These are phyloP conservation scores for Caenorhabditis sp. DNA, from an alignment of 2,888 invertebrate species.

Conservation along the genomic window DNA sequence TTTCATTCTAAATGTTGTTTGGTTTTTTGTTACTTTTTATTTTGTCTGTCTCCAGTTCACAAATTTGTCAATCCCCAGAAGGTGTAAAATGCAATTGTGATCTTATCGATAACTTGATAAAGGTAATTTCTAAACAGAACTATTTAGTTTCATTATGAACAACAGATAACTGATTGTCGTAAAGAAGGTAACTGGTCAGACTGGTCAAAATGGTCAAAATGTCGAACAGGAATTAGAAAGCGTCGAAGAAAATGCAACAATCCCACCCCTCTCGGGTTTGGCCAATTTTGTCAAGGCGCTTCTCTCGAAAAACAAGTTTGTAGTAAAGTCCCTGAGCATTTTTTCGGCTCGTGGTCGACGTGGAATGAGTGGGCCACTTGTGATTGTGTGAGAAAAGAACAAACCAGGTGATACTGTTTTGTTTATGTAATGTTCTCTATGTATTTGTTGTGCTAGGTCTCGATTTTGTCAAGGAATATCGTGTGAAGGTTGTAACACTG, in stretches of 20 bases:
- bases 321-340: slow-evolving; percentile 16
- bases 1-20: neutral
- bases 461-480: slow-evolving; percentile 25
- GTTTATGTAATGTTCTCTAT: no score
- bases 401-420: slow-evolving; percentile 14
- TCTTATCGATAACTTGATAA: neutral
- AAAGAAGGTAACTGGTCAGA: slow-evolving; percentile 31
- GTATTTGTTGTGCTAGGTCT: no score
- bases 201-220: slow-evolving; percentile 40
- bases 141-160: no score
- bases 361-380: slow-evolving; percentile 35
- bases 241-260: slow-evolving; percentile 23
- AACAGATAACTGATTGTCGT: slow-evolving; percentile 28
- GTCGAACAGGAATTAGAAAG: slow-evolving; percentile 28
- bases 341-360: slow-evolving; percentile 23
- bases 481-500: slow-evolving; percentile 29
- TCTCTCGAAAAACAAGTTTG: neutral
- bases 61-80: slow-evolving; percentile 18
- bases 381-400: slow-evolving; percentile 18
- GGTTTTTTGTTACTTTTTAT: neutral
- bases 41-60: neutral
- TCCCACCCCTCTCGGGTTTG: slow-evolving; percentile 12
- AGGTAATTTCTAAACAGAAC: neutral
- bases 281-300: slow-evolving; percentile 5
- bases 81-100: slow-evolving; percentile 11